Evolutionary conservation across 2,797 vertebrate species (phyloP), one percentile per base, ranked within the genome.

Genomic region (Artibeus jamaicensis): DNA sequence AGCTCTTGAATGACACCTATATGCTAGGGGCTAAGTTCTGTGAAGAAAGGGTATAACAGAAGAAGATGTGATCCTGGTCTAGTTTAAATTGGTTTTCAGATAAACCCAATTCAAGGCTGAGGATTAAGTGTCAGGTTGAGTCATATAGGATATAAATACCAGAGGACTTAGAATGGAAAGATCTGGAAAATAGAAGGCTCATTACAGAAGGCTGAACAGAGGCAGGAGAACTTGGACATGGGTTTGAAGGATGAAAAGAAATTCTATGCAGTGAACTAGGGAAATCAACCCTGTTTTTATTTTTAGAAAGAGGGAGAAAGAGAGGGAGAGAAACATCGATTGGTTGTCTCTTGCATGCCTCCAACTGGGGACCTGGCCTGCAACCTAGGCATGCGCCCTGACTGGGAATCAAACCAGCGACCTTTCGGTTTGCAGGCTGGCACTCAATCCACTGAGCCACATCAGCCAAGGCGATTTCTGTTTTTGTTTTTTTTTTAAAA

Each of bases 81-180:
- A 9, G 10, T 67, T 95, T 62, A 53, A 78, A 32, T 57, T 77
- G 32, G 48, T 71, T 90, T 92, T 44, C 84, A 90, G 70, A 85
- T 48, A 91, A 87, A 84, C 18, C 10, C 9, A 84, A 44, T 50
- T 82, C 46, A 71, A 87, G 32, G 46, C 70, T 77, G 57, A 86
- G 19, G 50, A 91, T 19, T 89, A 82, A 74, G 21, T 77, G 74
- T 71, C 39, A 93, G 68, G 18, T 62, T 78, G 67, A 85, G 48
- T 78, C 42, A 42, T 81, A 39, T 7, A 91, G 50, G 62, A 37
- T 68, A 34, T 85, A 71, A 78, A 77, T 88, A 77, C 24, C 42
- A 77, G 85, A 74, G 32, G 10, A 91, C 57, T 95, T 62, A 62
- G 89, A 70, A 89, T 65, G 82, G 82, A 86, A 88, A 81, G 57